Evolutionary conservation across 2,797 vertebrate species (phyloP).

Genomic region (Astyanax mexicanus): DNA sequence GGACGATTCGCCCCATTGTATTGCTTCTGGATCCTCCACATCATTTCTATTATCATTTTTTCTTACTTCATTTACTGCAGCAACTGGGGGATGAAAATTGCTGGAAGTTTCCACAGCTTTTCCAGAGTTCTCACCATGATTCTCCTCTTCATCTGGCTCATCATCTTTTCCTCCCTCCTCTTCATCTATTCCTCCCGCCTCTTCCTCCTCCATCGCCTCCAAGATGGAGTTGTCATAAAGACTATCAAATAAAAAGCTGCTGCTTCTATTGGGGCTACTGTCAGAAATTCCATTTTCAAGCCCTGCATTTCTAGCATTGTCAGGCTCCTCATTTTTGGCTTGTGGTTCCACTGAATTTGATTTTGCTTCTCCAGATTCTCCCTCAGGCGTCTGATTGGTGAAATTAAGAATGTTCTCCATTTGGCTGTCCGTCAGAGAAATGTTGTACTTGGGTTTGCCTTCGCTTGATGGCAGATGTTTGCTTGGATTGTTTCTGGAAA

Average conservation of each 20-base stretch:
- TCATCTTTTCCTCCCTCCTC: constrained; percentile 59
- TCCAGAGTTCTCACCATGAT: no score
- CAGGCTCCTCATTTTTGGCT: constrained; percentile 35
- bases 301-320: constrained; percentile 24
- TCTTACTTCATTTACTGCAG: not conserved
- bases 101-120: constrained; percentile 11
- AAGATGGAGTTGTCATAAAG: constrained; percentile 80
- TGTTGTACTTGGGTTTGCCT: constrained; percentile 69
- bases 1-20: constrained; percentile 79
- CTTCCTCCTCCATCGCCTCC: constrained; percentile 65
- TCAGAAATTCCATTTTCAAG: constrained; percentile 48
- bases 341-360: constrained; percentile 22
- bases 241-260: constrained; percentile 92
- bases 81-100: not conserved
- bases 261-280: constrained; percentile 86
- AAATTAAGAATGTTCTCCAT: constrained; percentile 88
- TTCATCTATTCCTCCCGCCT: constrained; percentile 58
- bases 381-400: constrained; percentile 77
- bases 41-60: constrained; percentile 20
- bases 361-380: constrained; percentile 32
- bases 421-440: constrained; percentile 91
- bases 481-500: not conserved
- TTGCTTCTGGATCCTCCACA: constrained; percentile 69
- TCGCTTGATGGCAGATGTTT: not conserved
- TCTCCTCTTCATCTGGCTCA: constrained; percentile 53